Evolutionary conservation across 1,140 invertebrate genomes (phyloP), one percentile per base, ranked within the genome.

Genomic region (Thereuonema tuberculata): DNA sequence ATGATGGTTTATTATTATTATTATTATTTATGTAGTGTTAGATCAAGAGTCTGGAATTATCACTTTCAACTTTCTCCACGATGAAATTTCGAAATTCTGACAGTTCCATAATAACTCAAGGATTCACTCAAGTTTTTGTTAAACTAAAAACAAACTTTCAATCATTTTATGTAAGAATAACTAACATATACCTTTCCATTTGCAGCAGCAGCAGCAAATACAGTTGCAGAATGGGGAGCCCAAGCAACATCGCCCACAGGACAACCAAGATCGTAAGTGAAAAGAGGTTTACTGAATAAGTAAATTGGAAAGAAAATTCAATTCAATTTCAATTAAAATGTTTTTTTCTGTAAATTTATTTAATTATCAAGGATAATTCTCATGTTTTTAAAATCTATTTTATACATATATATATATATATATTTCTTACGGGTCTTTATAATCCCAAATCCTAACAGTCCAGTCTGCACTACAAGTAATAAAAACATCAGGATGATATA

Each of bases 371-470:
- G n/a, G n/a, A n/a, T n/a, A n/a, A n/a, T n/a, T n/a, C n/a, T n/a
- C n/a, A n/a, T n/a, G n/a, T n/a, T n/a, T n/a, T n/a, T n/a, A n/a
- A n/a, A n/a, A n/a, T n/a, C n/a, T n/a, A n/a, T n/a, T n/a, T n/a
- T n/a, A 43, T 12, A 12, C 48, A 5, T 21, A 50, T 21, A 50
- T 12, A 24, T 12, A 24, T 21, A 21, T 12, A n/a, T 28, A 50
- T 15, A 21, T 9, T 3, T 26, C 63, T 70, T 69, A 76, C 71
- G 67, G 71, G 56, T 67, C 67, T 37, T 67, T 68, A 47, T 84
- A 86, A 73, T 95, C 89, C 92, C 92, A 96, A 56, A 96, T 89
- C 75, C 95, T 94, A 9, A 96, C 84, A 50, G 86, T 81, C 90
- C 93, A 95, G 71, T 96, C 93, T 12, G 85, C 85, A 58, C 88